These are phyloP conservation scores for Ecdyonurus torrentis DNA, from an alignment of 2,888 invertebrate genomes.

Conservation along the genomic window DNA sequence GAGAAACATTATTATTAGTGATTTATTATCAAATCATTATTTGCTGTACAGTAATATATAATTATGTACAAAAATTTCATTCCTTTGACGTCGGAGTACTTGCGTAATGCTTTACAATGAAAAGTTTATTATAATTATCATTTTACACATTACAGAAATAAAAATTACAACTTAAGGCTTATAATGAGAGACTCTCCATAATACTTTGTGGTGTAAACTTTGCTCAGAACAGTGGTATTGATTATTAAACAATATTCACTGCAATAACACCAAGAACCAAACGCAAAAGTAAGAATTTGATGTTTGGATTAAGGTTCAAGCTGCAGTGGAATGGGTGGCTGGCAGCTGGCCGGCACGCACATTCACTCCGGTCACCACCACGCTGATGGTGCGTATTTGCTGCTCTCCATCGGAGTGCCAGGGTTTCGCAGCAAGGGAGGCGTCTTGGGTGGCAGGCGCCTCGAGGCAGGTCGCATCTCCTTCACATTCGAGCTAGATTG, in stretches of 20 bases:
- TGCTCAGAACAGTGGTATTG: too few species aligned
- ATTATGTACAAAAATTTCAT: too few species aligned
- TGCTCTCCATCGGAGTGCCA: slow-evolving; percentile 27
- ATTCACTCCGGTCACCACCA: slow-evolving; percentile 31
- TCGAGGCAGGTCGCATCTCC: slow-evolving; percentile 28
- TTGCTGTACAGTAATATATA: too few species aligned
- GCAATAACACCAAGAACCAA: too few species aligned
- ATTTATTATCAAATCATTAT: too few species aligned
- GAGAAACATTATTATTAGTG: too few species aligned
- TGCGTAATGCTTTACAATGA: too few species aligned
- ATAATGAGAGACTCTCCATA: not conserved
- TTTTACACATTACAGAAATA: too few species aligned
- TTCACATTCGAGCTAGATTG: slow-evolving; percentile 36
- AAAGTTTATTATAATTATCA: too few species aligned
- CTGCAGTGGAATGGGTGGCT: slow-evolving; percentile 23
- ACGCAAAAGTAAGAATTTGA: too few species aligned
- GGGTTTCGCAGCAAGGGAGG: slow-evolving; percentile 28
- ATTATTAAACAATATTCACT: too few species aligned
- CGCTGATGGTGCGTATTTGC: slow-evolving; percentile 29
- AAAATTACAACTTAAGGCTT: not conserved
- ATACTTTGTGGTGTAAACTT: not conserved
- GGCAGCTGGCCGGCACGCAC: slow-evolving; percentile 31
- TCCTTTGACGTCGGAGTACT: too few species aligned
- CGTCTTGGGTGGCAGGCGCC: slow-evolving; percentile 22
- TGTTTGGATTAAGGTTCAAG: slow-evolving; percentile 12